Base-by-base conservation (phyloP, 1,140 invertebrate species). In the Steinernema feltiae region DNA sequence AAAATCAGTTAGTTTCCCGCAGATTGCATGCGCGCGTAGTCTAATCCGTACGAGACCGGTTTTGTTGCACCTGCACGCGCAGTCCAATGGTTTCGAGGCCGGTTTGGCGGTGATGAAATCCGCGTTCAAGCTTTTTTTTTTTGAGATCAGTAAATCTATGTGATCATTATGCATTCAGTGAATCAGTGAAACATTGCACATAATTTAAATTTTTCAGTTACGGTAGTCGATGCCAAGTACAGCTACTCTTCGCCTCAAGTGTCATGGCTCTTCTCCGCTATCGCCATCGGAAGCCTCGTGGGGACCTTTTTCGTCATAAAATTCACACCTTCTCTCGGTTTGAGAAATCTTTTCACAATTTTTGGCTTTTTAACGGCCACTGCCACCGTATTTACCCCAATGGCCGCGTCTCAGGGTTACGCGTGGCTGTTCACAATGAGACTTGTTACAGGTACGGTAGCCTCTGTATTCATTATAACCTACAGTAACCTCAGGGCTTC, bases 321-420 rank as follows among this genome's bases (percentile, higher is more conserved):
- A 63, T 63, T 63, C 53, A 63, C 53, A 3, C 53, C 15, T 63
- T 63, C 53, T 12, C 24, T n/a, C 24, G 53, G 53, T 15, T 21
- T 63, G 12, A 17, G 12, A 17, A 17, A 63, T 3, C 15, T 27
- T 27, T 63, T 63, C 24, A 46, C 24, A 21, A 27, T 27, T 63
- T 63, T 63, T 63, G 53, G 53, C 7, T 12, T 63, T 21, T n/a
- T 63, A 63, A 63, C 53, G 3, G 53, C 53, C 53, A 63, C 53
- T 7, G 53, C 53, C 24, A 63, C 53, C 7, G 53, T 63, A 3
- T 63, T 63, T 3, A 63, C 53, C 3, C 53, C 53, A 3, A 3
- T 63, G 53, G 53, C 53, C 53, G 53, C 53, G 2, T 15, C 15
- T 63, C 3, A 3, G 7, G 53, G 53, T 15, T 63, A 63, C 24